phyloP scores from a whole-genome alignment of 2,797 vertebrate genomes.

The Protonibea diacanthus region DNA sequence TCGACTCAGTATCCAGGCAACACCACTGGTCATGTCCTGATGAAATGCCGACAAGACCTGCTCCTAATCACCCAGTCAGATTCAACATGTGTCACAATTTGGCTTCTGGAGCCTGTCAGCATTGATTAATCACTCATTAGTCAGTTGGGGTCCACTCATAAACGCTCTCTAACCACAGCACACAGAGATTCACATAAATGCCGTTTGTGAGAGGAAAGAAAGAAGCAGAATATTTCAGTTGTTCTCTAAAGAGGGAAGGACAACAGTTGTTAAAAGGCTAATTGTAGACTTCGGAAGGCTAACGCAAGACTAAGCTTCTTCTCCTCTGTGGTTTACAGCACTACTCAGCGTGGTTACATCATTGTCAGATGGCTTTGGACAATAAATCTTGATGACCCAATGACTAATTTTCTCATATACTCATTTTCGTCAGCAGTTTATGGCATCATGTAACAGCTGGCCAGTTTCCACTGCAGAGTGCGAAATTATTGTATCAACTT shows the following conservation, averaged over 20 bases:
- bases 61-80: constrained; percentile 50
- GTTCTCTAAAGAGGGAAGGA: constrained; percentile 2
- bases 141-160: constrained; percentile 19
- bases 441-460: constrained; percentile 43
- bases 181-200: constrained; percentile 24
- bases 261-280: constrained; percentile 29
- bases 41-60: constrained; percentile 53
- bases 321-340: constrained; percentile 41
- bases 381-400: constrained; percentile 61
- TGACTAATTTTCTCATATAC: constrained; percentile 43
- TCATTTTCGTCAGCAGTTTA: constrained; percentile 46
- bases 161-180: not conserved
- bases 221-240: constrained; percentile 13
- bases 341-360: constrained; percentile 40
- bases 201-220: constrained; percentile 24
- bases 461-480: constrained; percentile 10
- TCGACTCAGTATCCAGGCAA: constrained; percentile 82
- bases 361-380: constrained; percentile 55
- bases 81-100: constrained; percentile 54
- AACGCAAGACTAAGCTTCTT: not conserved
- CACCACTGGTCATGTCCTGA: constrained; percentile 75
- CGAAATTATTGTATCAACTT: not conserved
- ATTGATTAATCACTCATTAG: constrained; percentile 62
- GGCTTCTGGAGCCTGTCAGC: constrained; percentile 50
- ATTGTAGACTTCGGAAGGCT: constrained; percentile 13